These are phyloP conservation scores for Acanthosepion pharaonis DNA, from an alignment of 2,888 invertebrate genomes.

Conservation along the genomic window DNA sequence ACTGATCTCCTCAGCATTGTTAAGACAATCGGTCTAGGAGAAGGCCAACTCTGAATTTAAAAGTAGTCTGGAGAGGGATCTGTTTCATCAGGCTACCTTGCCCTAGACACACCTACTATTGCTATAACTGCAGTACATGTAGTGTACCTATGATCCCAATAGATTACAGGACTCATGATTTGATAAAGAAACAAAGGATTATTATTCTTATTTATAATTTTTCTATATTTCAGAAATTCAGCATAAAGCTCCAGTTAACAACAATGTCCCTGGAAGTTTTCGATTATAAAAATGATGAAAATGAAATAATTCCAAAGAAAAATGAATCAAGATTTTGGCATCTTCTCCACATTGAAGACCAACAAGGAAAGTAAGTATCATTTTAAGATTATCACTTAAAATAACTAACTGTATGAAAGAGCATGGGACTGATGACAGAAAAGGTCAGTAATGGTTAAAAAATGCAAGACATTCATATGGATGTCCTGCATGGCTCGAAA, in stretches of 20 bases:
- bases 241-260: neutral
- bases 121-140: too few relatives aligned
- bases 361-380: neutral
- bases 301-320: neutral
- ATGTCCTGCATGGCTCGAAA: too few relatives aligned
- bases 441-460: neutral
- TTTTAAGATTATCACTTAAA: neutral
- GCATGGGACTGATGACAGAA: neutral
- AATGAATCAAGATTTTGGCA: neutral
- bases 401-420: neutral
- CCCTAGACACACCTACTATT: too few relatives aligned
- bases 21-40: too few relatives aligned
- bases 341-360: neutral
- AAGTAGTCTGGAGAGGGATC: too few relatives aligned
- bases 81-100: too few relatives aligned
- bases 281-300: neutral
- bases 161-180: too few relatives aligned
- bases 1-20: too few relatives aligned
- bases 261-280: neutral
- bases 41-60: too few relatives aligned
- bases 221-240: constrained; percentile 18
- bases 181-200: neutral
- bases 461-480: too few relatives aligned
- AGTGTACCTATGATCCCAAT: too few relatives aligned
- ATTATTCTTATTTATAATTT: neutral